A percentile compares a stretch with the other conserved stretches of the same genome.
Evolutionary conservation across 2,888 invertebrate genomes (phyloP).

Genomic region (Hymenopus coronatus): DNA sequence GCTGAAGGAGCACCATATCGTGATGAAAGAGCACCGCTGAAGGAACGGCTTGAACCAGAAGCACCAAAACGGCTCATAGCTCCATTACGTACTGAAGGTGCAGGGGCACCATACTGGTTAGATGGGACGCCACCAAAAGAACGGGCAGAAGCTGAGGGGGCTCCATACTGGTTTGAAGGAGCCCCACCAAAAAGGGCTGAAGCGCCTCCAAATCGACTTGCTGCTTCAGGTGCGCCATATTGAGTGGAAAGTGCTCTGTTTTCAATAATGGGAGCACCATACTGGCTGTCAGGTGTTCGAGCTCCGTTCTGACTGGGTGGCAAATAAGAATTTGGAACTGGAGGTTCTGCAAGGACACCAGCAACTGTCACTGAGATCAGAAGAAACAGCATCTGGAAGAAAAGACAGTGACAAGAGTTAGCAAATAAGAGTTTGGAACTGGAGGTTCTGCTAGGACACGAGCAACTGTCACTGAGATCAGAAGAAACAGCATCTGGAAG

Average conservation of each 20-base stretch:
- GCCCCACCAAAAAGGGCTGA: not conserved
- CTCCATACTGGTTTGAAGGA: not conserved
- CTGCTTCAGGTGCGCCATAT: constrained; percentile 30
- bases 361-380: constrained; percentile 3
- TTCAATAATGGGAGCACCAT: constrained; percentile 39
- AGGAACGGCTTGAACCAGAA: constrained; percentile 39
- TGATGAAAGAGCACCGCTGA: constrained; percentile 36
- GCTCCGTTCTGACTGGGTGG: constrained; percentile 51
- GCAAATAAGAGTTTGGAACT: no score
- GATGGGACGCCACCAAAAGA: constrained; percentile 1
- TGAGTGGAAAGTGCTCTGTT: constrained; percentile 27
- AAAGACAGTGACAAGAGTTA: not conserved
- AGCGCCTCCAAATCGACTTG: not conserved
- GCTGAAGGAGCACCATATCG: constrained; percentile 35
- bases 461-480: no score
- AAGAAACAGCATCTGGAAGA: constrained; percentile 11
- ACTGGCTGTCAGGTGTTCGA: constrained; percentile 40
- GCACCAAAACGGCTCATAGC: no score
- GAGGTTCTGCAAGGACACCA: constrained; percentile 23
- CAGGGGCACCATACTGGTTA: constrained; percentile 7
- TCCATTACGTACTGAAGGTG: not conserved
- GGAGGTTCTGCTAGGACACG: no score
- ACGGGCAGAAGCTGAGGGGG: not conserved
- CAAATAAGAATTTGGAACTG: constrained; percentile 21
- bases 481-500: no score